Percentiles rank a stretch among this genome's conserved stretches.
Evolutionary conservation across 92 coral and sea anemone genomes (phyloP).

Genomic region (Heliopora coerulea): DNA sequence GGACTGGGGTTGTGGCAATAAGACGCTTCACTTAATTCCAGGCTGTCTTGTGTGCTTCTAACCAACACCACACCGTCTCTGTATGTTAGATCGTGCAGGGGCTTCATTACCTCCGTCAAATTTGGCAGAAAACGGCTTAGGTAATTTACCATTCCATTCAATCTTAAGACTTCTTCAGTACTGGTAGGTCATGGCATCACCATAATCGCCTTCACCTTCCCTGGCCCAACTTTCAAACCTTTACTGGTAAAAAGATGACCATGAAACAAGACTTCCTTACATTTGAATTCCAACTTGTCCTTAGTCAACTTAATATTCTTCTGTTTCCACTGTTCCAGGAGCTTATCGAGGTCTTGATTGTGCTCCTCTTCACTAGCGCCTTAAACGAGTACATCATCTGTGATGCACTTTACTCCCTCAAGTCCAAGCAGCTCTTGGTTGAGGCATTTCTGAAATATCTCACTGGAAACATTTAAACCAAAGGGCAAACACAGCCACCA

Average conservation of each 20-base stretch:
- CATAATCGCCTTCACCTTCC: conserved; percentile 28
- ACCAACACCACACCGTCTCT: conserved; percentile 7
- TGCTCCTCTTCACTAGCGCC: conserved; percentile 39
- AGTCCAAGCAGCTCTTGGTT: conserved; percentile 56
- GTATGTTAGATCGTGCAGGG: neutral
- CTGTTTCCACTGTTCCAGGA: conserved; percentile 35
- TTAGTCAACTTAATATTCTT: conserved; percentile 37
- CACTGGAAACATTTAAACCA: conserved; percentile 50
- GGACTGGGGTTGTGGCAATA: neutral
- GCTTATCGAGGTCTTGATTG: conserved; percentile 9
- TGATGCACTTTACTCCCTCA: conserved; percentile 21
- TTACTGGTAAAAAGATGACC: conserved; percentile 42
- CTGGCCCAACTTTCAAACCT: conserved; percentile 46
- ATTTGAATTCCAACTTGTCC: conserved; percentile 21
- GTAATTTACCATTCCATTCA: conserved; percentile 26
- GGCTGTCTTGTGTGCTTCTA: neutral
- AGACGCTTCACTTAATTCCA: neutral
- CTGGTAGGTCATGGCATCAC: conserved; percentile 40
- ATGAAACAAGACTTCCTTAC: conserved; percentile 20
- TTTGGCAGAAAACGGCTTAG: conserved; percentile 3
- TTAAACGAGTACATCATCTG: conserved; percentile 23
- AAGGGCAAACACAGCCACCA: conserved; percentile 20
- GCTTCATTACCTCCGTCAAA: neutral
- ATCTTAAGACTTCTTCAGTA: conserved; percentile 40
- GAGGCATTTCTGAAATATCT: conserved; percentile 57